Evolutionary conservation across 2,113 vertebrate genomes (phyloP), one percentile per base, ranked within the genome.

Genomic region (Anhinga rufa): DNA sequence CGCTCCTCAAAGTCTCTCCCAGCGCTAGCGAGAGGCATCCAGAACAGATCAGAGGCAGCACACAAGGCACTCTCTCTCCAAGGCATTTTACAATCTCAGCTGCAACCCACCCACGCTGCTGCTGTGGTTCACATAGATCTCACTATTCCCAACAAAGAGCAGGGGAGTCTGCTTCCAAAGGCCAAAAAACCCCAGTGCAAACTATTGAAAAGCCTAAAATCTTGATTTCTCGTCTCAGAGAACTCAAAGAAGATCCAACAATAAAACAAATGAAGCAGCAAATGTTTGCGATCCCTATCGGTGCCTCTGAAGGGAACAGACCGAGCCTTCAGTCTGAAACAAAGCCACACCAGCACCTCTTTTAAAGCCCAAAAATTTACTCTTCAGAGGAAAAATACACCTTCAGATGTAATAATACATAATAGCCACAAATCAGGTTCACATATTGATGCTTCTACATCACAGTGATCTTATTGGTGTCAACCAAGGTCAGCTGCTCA

Each of bases 211-310:
- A 32, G 28, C 0, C 34, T n/a, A 54, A 93, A 87, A 72, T 40
- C n/a, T 28, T 51, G 22, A 82, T 55, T 64, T 90, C 55, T 77
- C 21, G 48, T 69, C 68, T 91, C 68, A 49, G 38, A 82, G 44
- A 82, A 40, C 57, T 64, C 57, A 80, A 95, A 92, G 13, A 40
- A 86, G 71, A 88, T 60, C 52, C 49, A 64, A 42, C n/a, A 71
- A 72, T 36, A 68, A 82, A 92, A 84, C 44, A 82, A 89, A 94
- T 26, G 34, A 85, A 88, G 58, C 58, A 79, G 60, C 40, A 78
- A 78, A 61, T 36, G 40, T 57, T 82, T 68, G 21, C 0, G 0
- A 76, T 58, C n/a, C 36, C n/a, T 52, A 17, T 22, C 9, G 0
- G 19, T 46, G n/a, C 25, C 70, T 82, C 81, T 46, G n/a, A 66